Conservation (phyloP, 1,140 invertebrate genomes). For the Mizuhopecten yessoensis region DNA sequence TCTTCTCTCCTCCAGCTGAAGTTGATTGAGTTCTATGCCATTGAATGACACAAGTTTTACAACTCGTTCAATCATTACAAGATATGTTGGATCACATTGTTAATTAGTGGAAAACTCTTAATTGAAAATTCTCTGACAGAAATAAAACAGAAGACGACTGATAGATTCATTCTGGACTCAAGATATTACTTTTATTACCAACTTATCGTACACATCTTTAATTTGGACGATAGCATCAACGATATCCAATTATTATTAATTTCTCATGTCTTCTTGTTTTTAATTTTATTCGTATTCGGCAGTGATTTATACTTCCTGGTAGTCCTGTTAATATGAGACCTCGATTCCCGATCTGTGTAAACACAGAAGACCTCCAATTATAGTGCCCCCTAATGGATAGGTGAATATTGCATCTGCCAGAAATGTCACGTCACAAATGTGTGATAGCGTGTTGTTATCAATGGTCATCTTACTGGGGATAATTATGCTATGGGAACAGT, state of each 20-base stretch:
- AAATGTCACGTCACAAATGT: neutral
- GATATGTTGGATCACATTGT: neutral
- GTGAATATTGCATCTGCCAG: neutral
- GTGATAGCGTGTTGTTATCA: neutral
- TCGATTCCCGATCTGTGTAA: neutral
- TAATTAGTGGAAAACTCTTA: neutral
- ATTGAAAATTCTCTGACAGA: conserved; percentile 21
- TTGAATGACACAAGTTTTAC: neutral
- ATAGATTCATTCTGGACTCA: neutral
- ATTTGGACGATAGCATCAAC: neutral
- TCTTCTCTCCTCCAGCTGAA: neutral
- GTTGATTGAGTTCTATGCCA: neutral
- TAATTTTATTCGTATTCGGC: conserved; percentile 15
- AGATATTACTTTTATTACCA: neutral
- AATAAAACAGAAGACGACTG: neutral
- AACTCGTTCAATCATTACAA: neutral
- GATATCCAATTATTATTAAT: conserved; percentile 40
- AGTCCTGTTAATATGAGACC: neutral
- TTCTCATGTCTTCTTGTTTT: conserved; percentile 13
- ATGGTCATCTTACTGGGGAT: neutral
- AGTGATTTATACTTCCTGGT: neutral
- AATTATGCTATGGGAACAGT: neutral
- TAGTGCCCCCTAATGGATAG: neutral
- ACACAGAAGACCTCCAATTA: conserved; percentile 22
- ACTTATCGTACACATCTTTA: conserved; percentile 25